A percentile compares a stretch with the other conserved stretches of the same genome.
phyloP scores from a whole-genome alignment of 2,888 invertebrate genomes.

The Torymus texanus region DNA sequence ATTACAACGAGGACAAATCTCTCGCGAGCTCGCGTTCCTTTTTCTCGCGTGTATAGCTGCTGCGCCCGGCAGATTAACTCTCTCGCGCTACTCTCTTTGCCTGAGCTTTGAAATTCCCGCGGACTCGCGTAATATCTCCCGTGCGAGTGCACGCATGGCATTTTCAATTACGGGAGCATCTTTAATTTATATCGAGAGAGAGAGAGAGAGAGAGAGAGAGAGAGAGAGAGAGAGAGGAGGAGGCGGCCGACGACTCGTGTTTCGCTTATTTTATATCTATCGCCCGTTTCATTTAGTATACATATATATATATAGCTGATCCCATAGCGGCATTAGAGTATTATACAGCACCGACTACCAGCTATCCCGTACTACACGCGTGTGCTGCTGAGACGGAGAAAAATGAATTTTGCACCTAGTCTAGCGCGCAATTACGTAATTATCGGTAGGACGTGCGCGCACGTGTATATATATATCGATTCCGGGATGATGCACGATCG shows the following conservation, averaged over 20 bases:
- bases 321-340: background rate
- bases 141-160: background rate
- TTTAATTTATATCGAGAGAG: constrained; percentile 19
- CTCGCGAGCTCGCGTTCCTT: background rate
- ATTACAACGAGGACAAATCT: constrained; percentile 20
- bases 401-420: constrained; percentile 32
- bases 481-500: constrained; percentile 35
- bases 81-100: background rate
- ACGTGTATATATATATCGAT: constrained; percentile 11
- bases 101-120: background rate
- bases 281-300: constrained; percentile 8
- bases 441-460: background rate
- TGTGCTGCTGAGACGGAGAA: background rate
- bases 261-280: constrained; percentile 12
- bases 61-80: constrained; percentile 12
- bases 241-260: constrained; percentile 1
- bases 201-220: too few species aligned
- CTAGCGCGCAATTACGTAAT: constrained; percentile 27
- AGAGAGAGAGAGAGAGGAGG: too few species aligned
- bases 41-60: background rate
- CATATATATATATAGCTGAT: too few species aligned
- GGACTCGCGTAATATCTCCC: background rate
- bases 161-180: constrained; percentile 36
- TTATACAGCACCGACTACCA: background rate
- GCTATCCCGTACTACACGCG: too few species aligned